These are phyloP conservation scores for Lasioglossum malachurum DNA, from an alignment of 2,888 invertebrate species.

Conservation along the genomic window DNA sequence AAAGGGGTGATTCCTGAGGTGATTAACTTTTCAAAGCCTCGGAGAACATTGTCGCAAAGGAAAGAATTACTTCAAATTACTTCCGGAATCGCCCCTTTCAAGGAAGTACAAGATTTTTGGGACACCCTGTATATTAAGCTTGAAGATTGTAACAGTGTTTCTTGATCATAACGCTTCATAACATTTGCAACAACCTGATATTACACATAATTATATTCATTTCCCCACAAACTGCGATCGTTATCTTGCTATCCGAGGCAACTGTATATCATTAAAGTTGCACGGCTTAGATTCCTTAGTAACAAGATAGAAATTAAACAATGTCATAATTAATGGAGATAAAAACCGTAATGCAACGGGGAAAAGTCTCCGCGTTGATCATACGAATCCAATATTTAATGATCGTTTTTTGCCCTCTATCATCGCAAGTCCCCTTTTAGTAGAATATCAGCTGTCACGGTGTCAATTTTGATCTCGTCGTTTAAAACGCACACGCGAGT, in stretches of 20 bases:
- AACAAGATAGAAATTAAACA: not conserved
- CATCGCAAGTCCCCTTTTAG: conserved; percentile 19
- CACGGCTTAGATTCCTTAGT: no score
- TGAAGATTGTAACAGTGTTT: no score
- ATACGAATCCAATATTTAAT: not conserved
- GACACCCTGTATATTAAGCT: no score
- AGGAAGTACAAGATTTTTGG: no score
- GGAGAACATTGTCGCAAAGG: no score
- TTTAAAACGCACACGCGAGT: conserved; percentile 15
- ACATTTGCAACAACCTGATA: not conserved
- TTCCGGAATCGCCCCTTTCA: no score
- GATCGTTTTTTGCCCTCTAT: conserved; percentile 13
- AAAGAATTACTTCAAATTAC: no score
- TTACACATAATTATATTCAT: not conserved
- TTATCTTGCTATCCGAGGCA: not conserved
- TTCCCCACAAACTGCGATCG: not conserved
- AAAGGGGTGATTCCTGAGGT: no score
- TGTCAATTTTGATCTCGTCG: conserved; percentile 37
- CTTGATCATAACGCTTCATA: no score
- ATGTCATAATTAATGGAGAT: not conserved
- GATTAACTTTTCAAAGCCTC: no score
- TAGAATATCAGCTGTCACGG: conserved; percentile 31
- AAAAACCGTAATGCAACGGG: no score
- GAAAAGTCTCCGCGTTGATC: no score
- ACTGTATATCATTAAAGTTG: not conserved